Conservation (phyloP, 2,797 vertebrate species). For the Alcedo quadribrachys region DNA sequence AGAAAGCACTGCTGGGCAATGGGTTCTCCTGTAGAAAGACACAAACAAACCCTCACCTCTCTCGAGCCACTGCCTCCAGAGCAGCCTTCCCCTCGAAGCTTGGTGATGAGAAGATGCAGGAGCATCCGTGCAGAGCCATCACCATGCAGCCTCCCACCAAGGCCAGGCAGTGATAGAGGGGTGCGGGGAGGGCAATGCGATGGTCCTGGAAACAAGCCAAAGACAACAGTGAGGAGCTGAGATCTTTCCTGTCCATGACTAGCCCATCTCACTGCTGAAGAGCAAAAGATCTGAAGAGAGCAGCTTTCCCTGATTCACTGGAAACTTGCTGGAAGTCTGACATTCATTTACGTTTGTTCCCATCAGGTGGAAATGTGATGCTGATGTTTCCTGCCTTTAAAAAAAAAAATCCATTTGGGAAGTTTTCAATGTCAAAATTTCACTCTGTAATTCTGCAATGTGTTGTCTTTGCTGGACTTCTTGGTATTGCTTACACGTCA, state of each 20-base stretch:
- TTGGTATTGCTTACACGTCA: not conserved
- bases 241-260: fast-evolving
- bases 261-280: not conserved
- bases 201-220: constrained; percentile 61
- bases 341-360: fast-evolving
- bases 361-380: fast-evolving
- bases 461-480: not conserved
- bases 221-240: constrained; percentile 8
- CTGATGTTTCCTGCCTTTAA: not conserved
- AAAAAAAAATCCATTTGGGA: not conserved
- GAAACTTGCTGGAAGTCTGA: not conserved
- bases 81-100: constrained; percentile 79
- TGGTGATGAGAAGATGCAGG: constrained; percentile 82
- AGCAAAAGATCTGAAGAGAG: not conserved
- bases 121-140: constrained; percentile 81
- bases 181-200: constrained; percentile 76
- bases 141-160: constrained; percentile 83
- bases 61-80: constrained; percentile 83
- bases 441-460: not conserved
- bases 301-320: not conserved
- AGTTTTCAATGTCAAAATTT: not conserved
- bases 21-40: not conserved
- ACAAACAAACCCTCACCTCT: constrained; percentile 80
- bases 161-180: constrained; percentile 89
- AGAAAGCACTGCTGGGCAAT: not conserved